These are phyloP conservation scores for Oreortyx pictus DNA, from an alignment of 2,797 vertebrate genomes.

Conservation along the genomic window DNA sequence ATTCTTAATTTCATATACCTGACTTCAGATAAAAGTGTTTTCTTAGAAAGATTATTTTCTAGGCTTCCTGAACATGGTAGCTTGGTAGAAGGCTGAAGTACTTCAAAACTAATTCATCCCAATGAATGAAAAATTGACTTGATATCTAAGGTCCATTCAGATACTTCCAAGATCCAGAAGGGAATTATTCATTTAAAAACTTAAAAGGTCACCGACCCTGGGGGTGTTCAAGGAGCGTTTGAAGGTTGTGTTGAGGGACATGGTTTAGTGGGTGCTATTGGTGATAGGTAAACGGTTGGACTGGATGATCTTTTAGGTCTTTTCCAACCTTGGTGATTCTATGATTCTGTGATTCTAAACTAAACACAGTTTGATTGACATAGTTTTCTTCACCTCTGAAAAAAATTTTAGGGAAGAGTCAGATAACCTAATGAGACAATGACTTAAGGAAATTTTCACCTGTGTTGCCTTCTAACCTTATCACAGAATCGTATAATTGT, in stretches of 20 bases:
- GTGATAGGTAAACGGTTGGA: too few species aligned
- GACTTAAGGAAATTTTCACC: not conserved
- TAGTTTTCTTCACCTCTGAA: not conserved
- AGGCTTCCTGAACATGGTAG: constrained; percentile 14
- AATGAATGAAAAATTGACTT: not conserved
- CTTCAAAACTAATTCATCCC: constrained; percentile 21
- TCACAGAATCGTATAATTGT: not conserved
- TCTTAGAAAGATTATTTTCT: constrained; percentile 18
- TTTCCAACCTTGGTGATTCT: too few species aligned
- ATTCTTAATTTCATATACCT: constrained; percentile 28
- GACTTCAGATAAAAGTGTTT: constrained; percentile 46
- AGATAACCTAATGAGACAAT: not conserved
- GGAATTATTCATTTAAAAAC: not conserved
- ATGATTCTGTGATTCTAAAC: not conserved
- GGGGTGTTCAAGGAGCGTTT: too few species aligned
- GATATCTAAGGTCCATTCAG: not conserved
- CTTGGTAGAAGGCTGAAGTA: not conserved
- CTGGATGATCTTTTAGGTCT: too few species aligned
- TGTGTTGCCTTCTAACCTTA: not conserved
- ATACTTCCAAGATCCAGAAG: not conserved
- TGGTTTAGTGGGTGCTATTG: too few species aligned
- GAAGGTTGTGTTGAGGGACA: too few species aligned
- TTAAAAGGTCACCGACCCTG: too few species aligned
- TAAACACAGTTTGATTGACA: not conserved
- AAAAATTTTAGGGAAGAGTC: not conserved